Percentiles rank a stretch among this genome's conserved stretches.
These are phyloP conservation scores for Ceratosolen solmsi DNA, from an alignment of 1,140 invertebrate species.

Conservation along the genomic window DNA sequence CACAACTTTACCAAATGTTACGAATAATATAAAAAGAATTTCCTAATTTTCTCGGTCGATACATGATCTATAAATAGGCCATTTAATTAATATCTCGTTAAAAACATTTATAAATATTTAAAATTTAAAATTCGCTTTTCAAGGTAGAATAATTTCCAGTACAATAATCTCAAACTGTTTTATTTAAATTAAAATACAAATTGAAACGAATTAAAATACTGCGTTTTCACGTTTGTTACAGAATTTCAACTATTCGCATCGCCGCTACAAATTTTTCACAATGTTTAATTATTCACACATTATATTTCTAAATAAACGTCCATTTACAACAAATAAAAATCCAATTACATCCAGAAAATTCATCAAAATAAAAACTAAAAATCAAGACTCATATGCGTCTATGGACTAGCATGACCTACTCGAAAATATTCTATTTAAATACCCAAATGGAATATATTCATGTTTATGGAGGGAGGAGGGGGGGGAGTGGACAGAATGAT, in stretches of 20 bases:
- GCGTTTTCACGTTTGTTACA: background rate
- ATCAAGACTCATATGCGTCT: no score
- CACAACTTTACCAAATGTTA: conserved; percentile 1
- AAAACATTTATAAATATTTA: background rate
- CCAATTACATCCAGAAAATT: background rate
- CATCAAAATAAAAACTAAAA: no score
- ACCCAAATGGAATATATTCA: no score
- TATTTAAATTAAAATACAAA: background rate
- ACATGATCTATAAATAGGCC: background rate
- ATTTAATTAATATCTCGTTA: background rate
- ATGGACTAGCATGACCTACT: no score
- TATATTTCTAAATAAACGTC: background rate
- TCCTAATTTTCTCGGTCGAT: background rate
- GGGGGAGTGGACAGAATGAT: background rate
- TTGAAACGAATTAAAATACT: background rate
- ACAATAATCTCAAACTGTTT: background rate
- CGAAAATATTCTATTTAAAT: no score
- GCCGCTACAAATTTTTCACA: background rate
- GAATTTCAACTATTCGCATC: background rate
- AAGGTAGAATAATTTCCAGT: background rate
- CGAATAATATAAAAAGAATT: background rate
- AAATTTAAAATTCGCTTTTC: background rate
- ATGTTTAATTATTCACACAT: background rate
- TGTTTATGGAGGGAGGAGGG: no score
- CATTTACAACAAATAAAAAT: background rate